Evolutionary conservation across 1,140 invertebrate genomes (phyloP), one percentile per base, ranked within the genome.

Genomic region (Pseudomyrmex flavicornis): DNA sequence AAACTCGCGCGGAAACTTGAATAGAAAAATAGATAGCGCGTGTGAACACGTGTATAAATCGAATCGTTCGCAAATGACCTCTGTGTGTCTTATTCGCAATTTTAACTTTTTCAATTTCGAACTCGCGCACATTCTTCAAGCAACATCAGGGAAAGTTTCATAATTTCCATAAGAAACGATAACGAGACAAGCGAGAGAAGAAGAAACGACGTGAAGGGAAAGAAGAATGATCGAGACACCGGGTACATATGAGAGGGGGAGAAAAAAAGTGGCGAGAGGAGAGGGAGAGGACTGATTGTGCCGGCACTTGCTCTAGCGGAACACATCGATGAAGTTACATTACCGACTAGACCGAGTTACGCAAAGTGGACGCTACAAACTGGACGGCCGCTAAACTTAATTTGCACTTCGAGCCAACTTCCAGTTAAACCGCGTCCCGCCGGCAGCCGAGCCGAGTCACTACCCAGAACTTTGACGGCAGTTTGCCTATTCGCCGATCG

Each of bases 271-370:
- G 83, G 72, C 74, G 83, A 85, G 88, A 90, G 89, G 90, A 63
- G 85, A 90, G 90, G 54, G 86, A 90, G 91, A 89, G 89, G 91
- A 93, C 92, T 93, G 92, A 92, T 93, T 93, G 92, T 93, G 88
- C 87, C 88, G 89, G 91, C 92, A 92, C 91, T 93, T 93, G 91
- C 90, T 91, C 91, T 91, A 90, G 90, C 92, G 92, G 92, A 94
- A 94, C 92, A 93, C 93, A 93, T 94, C 93, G 93, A 93, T 93
- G 92, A 94, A 93, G 93, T 93, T 93, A 93, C 91, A 93, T 93
- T 93, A 93, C 93, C 90, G 92, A 92, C 90, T 91, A 93, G 91
- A 94, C 89, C 91, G 92, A 94, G 93, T 94, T 93, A 94, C 92
- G 92, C 93, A 93, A 94, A 94, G 93, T 94, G 93, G 92, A 91